phyloP scores from a whole-genome alignment of 2,888 invertebrate genomes.

The Dorcus hopei region DNA sequence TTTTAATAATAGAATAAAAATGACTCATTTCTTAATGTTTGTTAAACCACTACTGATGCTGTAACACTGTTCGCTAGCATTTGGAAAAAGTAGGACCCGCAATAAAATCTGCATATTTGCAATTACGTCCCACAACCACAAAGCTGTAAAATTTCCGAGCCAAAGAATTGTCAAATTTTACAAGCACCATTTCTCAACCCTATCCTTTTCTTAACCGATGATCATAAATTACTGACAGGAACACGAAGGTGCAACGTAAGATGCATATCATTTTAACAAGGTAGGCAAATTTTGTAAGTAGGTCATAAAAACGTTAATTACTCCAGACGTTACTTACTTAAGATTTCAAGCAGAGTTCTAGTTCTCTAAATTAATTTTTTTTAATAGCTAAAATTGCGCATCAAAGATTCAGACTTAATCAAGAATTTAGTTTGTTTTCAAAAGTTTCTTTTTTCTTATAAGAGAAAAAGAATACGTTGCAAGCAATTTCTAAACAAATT shows the following conservation, averaged over 20 bases:
- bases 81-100: constrained; percentile 7
- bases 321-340: too few relatives aligned
- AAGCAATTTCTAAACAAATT: constrained; percentile 36
- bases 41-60: neutral
- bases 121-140: constrained; percentile 22
- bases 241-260: constrained; percentile 32
- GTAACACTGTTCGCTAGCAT: constrained; percentile 3
- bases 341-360: too few relatives aligned
- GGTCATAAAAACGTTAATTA: constrained; percentile 24
- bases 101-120: constrained; percentile 12
- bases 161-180: constrained; percentile 23
- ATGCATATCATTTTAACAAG: constrained; percentile 28
- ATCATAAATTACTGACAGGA: constrained; percentile 39
- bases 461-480: neutral
- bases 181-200: constrained; percentile 37
- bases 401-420: too few relatives aligned
- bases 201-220: constrained; percentile 31
- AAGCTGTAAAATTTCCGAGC: constrained; percentile 21
- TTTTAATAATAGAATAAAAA: too few relatives aligned
- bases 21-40: too few relatives aligned
- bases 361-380: too few relatives aligned
- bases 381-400: too few relatives aligned
- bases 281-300: constrained; percentile 29
- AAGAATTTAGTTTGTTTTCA: too few relatives aligned
- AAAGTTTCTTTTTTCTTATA: neutral